A percentile compares a stretch with the other conserved stretches of the same genome.
Conservation (phyloP, 2,113 vertebrate species). For the Macrotus californicus region DNA sequence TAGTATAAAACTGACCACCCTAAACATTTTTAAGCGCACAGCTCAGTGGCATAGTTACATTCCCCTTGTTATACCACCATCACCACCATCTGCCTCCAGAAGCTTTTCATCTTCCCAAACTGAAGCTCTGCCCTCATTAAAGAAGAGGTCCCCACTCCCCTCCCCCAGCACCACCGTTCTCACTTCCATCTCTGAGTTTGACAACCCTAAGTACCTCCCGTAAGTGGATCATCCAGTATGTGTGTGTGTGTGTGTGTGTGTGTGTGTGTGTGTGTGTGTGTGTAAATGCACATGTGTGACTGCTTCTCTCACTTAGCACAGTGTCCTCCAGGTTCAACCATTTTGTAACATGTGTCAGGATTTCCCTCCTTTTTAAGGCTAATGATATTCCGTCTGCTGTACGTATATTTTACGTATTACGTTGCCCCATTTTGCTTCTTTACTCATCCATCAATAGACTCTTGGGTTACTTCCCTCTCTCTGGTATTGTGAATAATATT, state of each 20-base stretch:
- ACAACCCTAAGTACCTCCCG: too few relatives aligned
- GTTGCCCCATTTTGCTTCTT: neutral
- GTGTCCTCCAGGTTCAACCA: neutral
- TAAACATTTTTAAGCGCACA: neutral
- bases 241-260: neutral
- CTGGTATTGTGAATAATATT: neutral
- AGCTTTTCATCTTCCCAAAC: neutral
- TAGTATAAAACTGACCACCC: too few relatives aligned
- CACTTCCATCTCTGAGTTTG: neutral
- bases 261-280: neutral
- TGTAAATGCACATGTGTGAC: too few relatives aligned
- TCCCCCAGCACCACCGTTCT: neutral
- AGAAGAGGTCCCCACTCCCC: fast-evolving
- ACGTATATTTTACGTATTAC: neutral
- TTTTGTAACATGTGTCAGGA: neutral
- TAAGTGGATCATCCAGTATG: neutral
- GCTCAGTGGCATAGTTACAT: neutral
- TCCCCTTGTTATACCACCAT: neutral
- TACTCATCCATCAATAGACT: fast-evolving
- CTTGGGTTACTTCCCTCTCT: neutral
- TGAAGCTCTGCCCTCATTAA: neutral
- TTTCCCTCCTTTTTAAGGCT: neutral
- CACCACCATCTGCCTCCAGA: neutral
- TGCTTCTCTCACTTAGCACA: too few relatives aligned
- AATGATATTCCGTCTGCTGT: fast-evolving